A percentile compares a stretch with the other conserved stretches of the same genome.
These are phyloP conservation scores for Astur gentilis DNA, from an alignment of 2,113 vertebrate genomes.

Conservation along the genomic window DNA sequence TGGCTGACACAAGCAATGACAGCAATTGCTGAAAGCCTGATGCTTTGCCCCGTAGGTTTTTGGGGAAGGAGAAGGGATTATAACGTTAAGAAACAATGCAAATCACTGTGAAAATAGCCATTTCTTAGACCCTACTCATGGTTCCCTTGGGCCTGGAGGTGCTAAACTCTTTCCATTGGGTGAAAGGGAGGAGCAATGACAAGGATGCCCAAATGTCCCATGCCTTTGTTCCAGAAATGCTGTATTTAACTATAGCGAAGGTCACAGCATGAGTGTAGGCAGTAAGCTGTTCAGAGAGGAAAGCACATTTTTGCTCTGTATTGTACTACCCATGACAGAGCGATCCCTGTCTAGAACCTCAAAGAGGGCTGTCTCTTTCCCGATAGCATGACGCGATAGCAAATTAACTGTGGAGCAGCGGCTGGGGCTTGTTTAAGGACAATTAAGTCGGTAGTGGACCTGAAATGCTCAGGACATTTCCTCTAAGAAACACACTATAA, in stretches of 20 bases:
- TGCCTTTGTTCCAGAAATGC: neutral
- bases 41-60: neutral
- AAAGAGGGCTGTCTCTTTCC: neutral
- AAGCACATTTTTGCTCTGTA: neutral
- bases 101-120: neutral
- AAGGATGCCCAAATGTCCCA: neutral
- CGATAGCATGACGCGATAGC: fast-evolving
- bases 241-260: neutral
- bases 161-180: neutral
- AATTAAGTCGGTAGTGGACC: neutral
- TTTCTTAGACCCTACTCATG: neutral
- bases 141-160: neutral
- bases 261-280: neutral
- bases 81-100: neutral
- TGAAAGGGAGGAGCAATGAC: neutral
- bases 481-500: neutral
- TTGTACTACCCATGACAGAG: neutral
- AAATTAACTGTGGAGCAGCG: neutral
- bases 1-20: neutral
- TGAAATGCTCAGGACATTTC: neutral
- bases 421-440: neutral
- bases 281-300: neutral
- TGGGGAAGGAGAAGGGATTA: neutral
- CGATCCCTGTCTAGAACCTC: neutral
- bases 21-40: neutral